These are phyloP conservation scores for Harpegnathos saltator DNA, from an alignment of 1,140 invertebrate species.

Conservation along the genomic window DNA sequence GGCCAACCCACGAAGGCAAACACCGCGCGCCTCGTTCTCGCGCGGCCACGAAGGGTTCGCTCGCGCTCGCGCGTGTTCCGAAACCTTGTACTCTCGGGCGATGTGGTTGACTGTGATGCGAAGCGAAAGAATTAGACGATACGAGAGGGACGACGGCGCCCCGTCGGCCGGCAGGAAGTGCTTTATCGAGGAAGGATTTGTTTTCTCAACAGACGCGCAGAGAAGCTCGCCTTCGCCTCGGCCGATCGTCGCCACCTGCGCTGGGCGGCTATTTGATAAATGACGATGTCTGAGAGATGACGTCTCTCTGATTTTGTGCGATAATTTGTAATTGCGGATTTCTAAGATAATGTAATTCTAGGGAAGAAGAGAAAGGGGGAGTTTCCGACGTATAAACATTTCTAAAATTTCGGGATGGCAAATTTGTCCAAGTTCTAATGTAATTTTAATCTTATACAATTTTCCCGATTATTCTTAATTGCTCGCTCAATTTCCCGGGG, in stretches of 20 bases:
- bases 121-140: constrained; percentile 24
- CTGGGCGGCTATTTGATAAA: too few relatives aligned
- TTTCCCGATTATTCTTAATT: too few relatives aligned
- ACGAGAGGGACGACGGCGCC: background rate
- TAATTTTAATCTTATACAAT: too few relatives aligned
- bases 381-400: too few relatives aligned
- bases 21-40: constrained; percentile 57
- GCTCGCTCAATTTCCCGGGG: too few relatives aligned
- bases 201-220: background rate
- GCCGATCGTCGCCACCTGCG: background rate
- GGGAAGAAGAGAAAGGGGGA: too few relatives aligned
- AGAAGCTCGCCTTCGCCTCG: background rate
- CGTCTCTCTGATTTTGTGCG: too few relatives aligned
- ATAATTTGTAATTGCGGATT: too few relatives aligned
- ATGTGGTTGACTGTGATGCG: constrained; percentile 24
- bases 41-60: constrained; percentile 52
- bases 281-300: too few relatives aligned
- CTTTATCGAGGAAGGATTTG: constrained; percentile 5
- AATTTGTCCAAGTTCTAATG: too few relatives aligned
- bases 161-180: background rate
- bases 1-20: constrained; percentile 68
- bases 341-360: too few relatives aligned
- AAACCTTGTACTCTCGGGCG: constrained; percentile 2
- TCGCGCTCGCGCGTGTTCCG: constrained; percentile 34
- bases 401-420: too few relatives aligned